A percentile compares a stretch with the other conserved stretches of the same genome.
phyloP scores from a whole-genome alignment of 2,888 invertebrate species.

The Calameuta filiformis region DNA sequence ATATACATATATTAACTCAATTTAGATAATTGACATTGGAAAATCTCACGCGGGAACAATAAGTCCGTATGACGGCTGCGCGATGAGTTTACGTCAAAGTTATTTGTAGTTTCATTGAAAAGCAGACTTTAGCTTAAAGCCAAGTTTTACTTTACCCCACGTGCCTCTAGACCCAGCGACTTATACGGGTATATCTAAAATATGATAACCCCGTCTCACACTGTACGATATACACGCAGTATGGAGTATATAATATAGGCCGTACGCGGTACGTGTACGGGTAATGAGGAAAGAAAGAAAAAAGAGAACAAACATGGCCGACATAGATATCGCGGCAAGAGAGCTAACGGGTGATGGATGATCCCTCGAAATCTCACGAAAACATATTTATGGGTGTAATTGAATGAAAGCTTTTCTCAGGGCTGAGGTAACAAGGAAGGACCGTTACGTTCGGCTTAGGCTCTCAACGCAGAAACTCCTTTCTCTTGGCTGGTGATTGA shows the following conservation, averaged over 20 bases:
- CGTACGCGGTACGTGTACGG: background rate
- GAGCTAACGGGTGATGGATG: conserved; percentile 41
- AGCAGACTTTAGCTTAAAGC: background rate
- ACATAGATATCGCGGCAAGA: background rate
- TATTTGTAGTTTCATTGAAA: background rate
- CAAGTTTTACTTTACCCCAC: background rate
- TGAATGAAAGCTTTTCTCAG: background rate
- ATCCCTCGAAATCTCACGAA: conserved; percentile 29
- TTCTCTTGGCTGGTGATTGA: background rate
- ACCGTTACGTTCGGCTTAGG: background rate
- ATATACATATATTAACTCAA: background rate
- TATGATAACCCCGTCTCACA: background rate
- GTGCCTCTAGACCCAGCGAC: background rate
- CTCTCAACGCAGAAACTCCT: background rate
- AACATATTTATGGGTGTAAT: conserved; percentile 21
- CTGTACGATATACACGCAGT: background rate
- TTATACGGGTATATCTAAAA: background rate
- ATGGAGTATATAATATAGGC: background rate
- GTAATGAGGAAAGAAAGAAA: background rate
- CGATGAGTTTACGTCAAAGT: background rate
- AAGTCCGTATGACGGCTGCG: background rate
- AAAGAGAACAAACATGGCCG: no score
- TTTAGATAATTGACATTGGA: background rate
- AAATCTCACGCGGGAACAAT: background rate
- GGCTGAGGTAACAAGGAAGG: conserved; percentile 2